A percentile compares a stretch with the other conserved stretches of the same genome.
phyloP scores from a whole-genome alignment of 2,888 invertebrate species.

The Dermolepida albohirtum region DNA sequence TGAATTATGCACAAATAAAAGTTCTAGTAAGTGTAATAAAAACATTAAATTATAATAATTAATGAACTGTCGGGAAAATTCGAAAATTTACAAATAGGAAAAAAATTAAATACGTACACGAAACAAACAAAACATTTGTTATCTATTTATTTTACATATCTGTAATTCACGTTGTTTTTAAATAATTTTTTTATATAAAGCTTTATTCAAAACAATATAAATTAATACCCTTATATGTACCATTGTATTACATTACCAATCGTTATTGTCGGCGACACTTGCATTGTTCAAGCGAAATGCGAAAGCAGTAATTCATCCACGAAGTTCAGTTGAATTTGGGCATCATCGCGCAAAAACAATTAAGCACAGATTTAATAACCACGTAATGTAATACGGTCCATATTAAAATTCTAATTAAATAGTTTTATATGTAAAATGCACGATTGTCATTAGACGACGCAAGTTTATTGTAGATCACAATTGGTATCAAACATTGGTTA shows the following conservation, averaged over 20 bases:
- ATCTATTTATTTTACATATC: too few species aligned
- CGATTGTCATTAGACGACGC: not conserved
- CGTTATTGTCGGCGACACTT: not conserved
- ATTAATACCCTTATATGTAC: too few species aligned
- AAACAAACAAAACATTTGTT: too few species aligned
- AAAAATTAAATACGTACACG: too few species aligned
- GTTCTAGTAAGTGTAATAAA: too few species aligned
- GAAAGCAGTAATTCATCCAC: not conserved
- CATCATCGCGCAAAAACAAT: constrained; percentile 20
- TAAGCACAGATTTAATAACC: constrained; percentile 29
- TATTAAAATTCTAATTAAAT: constrained; percentile 26
- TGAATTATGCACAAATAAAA: too few species aligned
- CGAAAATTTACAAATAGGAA: too few species aligned
- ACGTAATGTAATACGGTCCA: constrained; percentile 20
- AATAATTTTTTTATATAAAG: too few species aligned
- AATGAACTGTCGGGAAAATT: too few species aligned
- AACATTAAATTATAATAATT: too few species aligned
- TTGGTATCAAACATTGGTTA: not conserved
- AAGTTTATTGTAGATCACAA: constrained; percentile 8
- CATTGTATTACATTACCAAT: not conserved
- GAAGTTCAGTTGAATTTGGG: not conserved
- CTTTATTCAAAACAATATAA: too few species aligned
- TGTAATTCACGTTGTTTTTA: too few species aligned
- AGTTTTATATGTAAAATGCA: constrained; percentile 32
- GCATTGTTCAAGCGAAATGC: not conserved